These are phyloP conservation scores for Cynopterus sphinx DNA, from an alignment of 2,797 vertebrate genomes.

Conservation along the genomic window DNA sequence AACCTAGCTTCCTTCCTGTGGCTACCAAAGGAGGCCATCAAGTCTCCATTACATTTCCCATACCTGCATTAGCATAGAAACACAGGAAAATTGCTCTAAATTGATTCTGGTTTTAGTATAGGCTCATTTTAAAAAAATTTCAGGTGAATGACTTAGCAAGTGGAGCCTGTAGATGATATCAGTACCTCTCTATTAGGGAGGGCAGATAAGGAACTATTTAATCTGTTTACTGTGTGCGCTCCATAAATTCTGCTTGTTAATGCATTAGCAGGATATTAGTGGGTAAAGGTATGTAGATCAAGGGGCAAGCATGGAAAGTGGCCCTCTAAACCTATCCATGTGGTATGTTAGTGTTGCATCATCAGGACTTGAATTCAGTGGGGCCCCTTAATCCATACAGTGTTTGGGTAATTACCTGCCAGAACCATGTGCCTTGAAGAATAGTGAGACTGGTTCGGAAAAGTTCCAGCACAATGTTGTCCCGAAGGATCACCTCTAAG, in stretches of 20 bases:
- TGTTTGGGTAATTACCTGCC: conserved; percentile 88
- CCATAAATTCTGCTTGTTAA: background rate
- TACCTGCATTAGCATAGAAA: background rate
- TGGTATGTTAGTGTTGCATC: background rate
- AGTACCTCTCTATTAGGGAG: background rate
- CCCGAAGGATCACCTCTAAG: conserved; percentile 90
- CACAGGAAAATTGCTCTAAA: background rate
- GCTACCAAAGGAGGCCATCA: rapidly evolving
- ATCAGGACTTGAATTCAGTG: background rate
- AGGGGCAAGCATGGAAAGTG: too few relatives aligned
- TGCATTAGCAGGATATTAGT: background rate
- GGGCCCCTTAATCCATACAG: too few relatives aligned
- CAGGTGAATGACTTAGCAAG: background rate
- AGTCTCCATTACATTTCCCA: background rate
- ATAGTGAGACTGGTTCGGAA: conserved; percentile 87
- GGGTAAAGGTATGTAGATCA: background rate
- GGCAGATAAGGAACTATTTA: background rate
- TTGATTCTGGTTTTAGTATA: background rate
- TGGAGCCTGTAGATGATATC: background rate
- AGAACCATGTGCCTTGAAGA: conserved; percentile 96
- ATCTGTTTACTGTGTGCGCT: rapidly evolving
- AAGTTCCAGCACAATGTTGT: conserved; percentile 91
- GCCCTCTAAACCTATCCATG: background rate
- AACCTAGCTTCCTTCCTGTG: rapidly evolving
- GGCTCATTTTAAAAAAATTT: background rate